Conservation (phyloP, 2,888 invertebrate species). For the Gymnocheta viridis region DNA sequence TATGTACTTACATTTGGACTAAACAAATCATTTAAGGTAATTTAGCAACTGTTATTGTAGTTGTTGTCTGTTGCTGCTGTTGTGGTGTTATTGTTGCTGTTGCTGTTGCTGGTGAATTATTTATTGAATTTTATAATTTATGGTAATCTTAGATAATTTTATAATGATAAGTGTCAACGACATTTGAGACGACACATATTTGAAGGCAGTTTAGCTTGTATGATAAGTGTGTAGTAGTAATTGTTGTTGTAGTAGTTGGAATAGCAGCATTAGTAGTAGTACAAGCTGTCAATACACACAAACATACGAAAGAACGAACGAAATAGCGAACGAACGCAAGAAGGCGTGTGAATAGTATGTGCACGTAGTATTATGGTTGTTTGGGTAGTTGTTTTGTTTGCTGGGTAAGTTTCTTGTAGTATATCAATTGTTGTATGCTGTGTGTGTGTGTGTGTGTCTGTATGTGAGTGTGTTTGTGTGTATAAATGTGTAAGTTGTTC, state of each 20-base stretch:
- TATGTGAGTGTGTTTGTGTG: slow-evolving; percentile 22
- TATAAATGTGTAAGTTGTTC: slow-evolving; percentile 7
- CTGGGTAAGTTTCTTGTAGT: slow-evolving; percentile 49
- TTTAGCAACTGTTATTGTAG: slow-evolving; percentile 47
- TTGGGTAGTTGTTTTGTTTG: slow-evolving; percentile 26
- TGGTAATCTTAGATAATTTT: slow-evolving; percentile 57
- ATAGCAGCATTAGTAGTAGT: slow-evolving; percentile 44
- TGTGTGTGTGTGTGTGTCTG: slow-evolving; percentile 13
- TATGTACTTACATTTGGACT: slow-evolving; percentile 45
- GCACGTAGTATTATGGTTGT: not conserved
- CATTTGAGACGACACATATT: slow-evolving; percentile 65
- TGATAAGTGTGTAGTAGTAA: slow-evolving; percentile 31
- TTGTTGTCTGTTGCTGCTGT: slow-evolving; percentile 36
- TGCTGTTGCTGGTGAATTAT: slow-evolving; percentile 28
- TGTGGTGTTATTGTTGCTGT: slow-evolving; percentile 8
- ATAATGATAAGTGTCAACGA: slow-evolving; percentile 67
- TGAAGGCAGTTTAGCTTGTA: slow-evolving; percentile 59
- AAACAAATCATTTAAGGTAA: slow-evolving; percentile 55
- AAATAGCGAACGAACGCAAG: not conserved
- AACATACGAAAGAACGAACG: slow-evolving; percentile 10
- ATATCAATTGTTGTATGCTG: slow-evolving; percentile 43
- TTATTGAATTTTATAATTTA: slow-evolving; percentile 53
- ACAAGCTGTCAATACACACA: slow-evolving; percentile 37
- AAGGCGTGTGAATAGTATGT: slow-evolving; percentile 2
- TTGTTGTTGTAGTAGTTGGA: slow-evolving; percentile 20